Conservation (phyloP, 1,140 invertebrate species). For the Pogonognathellus flavescens region DNA sequence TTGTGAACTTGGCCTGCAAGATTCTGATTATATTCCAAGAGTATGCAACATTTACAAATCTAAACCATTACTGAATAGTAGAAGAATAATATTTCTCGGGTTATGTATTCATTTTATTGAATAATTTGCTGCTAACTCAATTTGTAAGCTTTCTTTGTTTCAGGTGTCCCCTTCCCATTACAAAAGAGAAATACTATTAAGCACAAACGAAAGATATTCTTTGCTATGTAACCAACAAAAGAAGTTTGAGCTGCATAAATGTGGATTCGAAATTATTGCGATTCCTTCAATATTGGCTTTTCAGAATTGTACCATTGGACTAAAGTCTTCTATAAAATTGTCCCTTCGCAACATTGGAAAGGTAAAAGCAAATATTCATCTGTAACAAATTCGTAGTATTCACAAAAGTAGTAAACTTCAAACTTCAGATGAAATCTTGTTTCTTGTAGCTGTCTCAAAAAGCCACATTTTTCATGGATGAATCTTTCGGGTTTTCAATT, state of each 20-base stretch:
- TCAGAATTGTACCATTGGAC: conserved; percentile 69
- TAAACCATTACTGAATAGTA: no score
- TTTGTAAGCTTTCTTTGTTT: not conserved
- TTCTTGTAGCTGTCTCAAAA: conserved; percentile 60
- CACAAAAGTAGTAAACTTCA: no score
- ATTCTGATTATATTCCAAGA: conserved; percentile 47
- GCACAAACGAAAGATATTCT: conserved; percentile 52
- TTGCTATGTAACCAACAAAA: conserved; percentile 57
- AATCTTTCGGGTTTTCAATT: conserved; percentile 57
- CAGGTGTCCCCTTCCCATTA: conserved; percentile 62
- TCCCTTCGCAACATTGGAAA: conserved; percentile 70
- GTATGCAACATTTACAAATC: conserved; percentile 9
- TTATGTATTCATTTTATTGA: not conserved
- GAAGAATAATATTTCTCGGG: not conserved
- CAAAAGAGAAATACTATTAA: conserved; percentile 57
- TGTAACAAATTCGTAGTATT: no score
- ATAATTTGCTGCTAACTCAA: not conserved
- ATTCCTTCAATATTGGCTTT: conserved; percentile 63
- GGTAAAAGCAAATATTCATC: no score
- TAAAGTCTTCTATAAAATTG: conserved; percentile 68
- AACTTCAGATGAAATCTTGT: no score
- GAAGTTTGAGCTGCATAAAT: conserved; percentile 43
- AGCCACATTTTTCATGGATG: conserved; percentile 60
- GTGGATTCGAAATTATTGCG: conserved; percentile 47
- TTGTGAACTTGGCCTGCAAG: conserved; percentile 41